phyloP scores from a whole-genome alignment of 2,888 invertebrate species.

The Epistrophe eligans region DNA sequence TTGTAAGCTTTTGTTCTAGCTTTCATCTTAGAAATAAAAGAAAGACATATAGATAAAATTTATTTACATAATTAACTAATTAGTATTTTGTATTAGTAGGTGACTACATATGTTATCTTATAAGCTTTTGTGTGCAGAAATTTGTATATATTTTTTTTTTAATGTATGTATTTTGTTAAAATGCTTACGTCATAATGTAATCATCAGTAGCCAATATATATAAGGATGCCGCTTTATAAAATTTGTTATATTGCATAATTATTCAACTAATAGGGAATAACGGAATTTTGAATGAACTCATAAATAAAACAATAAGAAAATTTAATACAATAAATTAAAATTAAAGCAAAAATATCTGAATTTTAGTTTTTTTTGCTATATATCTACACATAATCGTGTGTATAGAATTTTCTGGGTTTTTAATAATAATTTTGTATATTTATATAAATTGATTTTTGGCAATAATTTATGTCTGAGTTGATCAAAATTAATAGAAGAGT shows the following conservation, averaged over 20 bases:
- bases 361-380: neutral
- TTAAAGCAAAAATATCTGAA: slow-evolving; percentile 29
- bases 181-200: slow-evolving; percentile 38
- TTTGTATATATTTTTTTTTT: slow-evolving; percentile 19
- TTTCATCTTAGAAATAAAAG: slow-evolving; percentile 29
- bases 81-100: slow-evolving; percentile 55
- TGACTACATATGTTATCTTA: slow-evolving; percentile 52
- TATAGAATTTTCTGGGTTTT: slow-evolving; percentile 16
- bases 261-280: slow-evolving; percentile 52
- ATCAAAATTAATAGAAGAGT: neutral
- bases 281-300: slow-evolving; percentile 53
- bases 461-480: slow-evolving; percentile 13
- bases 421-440: slow-evolving; percentile 38
- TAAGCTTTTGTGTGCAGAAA: slow-evolving; percentile 23
- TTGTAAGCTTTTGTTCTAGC: slow-evolving; percentile 42
- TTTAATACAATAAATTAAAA: neutral
- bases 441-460: neutral
- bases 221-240: neutral
- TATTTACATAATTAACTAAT: slow-evolving; percentile 72
- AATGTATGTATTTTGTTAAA: slow-evolving; percentile 15
- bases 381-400: neutral
- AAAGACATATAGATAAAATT: slow-evolving; percentile 27
- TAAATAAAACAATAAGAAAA: slow-evolving; percentile 39
- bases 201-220: slow-evolving; percentile 2
- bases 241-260: slow-evolving; percentile 36